Percentiles rank a stretch among this genome's conserved stretches.
phyloP scores from a whole-genome alignment of 37 sponge, comb jelly and placozoan species.

The Oopsacas minuta region DNA sequence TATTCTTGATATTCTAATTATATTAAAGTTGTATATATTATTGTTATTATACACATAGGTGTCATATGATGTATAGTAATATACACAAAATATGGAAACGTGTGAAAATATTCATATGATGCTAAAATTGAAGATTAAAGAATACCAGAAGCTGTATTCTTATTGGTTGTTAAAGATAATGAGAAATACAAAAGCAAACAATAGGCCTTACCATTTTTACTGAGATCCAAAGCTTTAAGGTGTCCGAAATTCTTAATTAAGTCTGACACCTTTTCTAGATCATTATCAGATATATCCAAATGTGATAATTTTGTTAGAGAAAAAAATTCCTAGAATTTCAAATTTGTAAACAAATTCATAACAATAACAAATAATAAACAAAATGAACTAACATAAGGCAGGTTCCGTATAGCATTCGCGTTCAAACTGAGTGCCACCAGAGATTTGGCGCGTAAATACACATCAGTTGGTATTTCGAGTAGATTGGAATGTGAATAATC shows the following conservation, averaged over 20 bases:
- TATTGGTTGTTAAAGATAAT: no score
- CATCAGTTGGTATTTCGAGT: not conserved
- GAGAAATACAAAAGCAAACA: no score
- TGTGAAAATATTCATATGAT: no score
- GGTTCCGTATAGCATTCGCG: not conserved
- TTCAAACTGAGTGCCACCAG: not conserved
- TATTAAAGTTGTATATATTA: no score
- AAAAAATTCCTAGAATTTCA: not conserved
- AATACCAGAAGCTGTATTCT: no score
- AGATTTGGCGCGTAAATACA: not conserved
- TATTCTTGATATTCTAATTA: no score
- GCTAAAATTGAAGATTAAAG: no score
- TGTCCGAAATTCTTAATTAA: not conserved
- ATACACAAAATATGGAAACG: no score
- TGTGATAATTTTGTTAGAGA: slow-evolving; percentile 4
- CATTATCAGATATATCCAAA: slow-evolving; percentile 9
- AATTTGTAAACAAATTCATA: not conserved
- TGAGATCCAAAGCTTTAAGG: not conserved
- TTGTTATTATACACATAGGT: no score
- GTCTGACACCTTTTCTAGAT: not conserved
- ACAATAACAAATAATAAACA: not conserved
- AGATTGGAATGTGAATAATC: slow-evolving; percentile 12
- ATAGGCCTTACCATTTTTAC: slow-evolving; percentile 13
- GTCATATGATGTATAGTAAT: no score
- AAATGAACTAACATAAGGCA: slow-evolving; percentile 1